Conservation (phyloP, 2,888 invertebrate genomes). For the Pandemis heparana region DNA sequence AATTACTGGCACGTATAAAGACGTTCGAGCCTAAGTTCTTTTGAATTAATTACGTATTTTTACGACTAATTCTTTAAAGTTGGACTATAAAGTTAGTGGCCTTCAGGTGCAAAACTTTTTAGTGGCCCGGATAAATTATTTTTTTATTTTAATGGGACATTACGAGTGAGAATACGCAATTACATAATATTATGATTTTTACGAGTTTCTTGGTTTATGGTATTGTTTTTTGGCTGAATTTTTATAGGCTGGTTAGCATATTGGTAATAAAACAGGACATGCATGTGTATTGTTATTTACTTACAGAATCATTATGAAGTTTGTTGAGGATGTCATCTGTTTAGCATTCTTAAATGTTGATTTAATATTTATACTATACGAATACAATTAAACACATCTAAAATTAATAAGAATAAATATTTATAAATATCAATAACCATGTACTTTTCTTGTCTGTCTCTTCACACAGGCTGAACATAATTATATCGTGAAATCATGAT, state of each 20-base stretch:
- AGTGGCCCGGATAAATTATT: slow-evolving; percentile 31
- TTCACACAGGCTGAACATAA: too few species aligned
- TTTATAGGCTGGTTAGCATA: slow-evolving; percentile 7
- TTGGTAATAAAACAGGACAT: not conserved
- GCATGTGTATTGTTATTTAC: not conserved
- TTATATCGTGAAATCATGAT: too few species aligned
- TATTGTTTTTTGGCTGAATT: not conserved
- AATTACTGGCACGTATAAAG: slow-evolving; percentile 33
- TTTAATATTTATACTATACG: too few species aligned
- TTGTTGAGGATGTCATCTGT: not conserved
- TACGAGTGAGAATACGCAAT: slow-evolving; percentile 21
- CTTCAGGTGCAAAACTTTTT: slow-evolving; percentile 36
- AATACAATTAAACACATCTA: too few species aligned
- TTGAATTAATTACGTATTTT: slow-evolving; percentile 34
- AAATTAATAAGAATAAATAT: too few species aligned
- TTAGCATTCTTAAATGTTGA: too few species aligned
- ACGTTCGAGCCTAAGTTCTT: slow-evolving; percentile 23
- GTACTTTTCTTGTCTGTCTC: too few species aligned
- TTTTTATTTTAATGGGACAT: slow-evolving; percentile 18
- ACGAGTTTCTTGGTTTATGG: slow-evolving; percentile 5
- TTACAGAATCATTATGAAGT: not conserved
- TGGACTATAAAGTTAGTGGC: slow-evolving; percentile 19
- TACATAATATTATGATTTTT: slow-evolving; percentile 20
- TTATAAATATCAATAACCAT: too few species aligned
- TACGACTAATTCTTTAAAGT: slow-evolving; percentile 29